Conservation (phyloP, 1,140 invertebrate genomes). For the Danaus melanippus region DNA sequence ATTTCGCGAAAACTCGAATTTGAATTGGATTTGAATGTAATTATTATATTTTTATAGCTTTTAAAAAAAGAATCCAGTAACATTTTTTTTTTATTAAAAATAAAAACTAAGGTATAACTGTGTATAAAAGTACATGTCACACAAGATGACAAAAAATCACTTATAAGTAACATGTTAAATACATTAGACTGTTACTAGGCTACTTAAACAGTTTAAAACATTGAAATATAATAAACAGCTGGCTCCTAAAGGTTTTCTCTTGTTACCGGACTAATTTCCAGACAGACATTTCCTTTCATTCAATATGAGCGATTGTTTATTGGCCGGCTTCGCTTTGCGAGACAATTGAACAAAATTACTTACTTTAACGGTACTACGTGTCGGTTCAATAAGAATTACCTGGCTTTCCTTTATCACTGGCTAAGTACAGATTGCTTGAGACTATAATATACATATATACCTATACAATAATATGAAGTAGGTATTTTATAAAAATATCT, state of each 20-base stretch:
- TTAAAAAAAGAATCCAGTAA: too few species aligned
- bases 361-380: conserved; percentile 53
- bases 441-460: too few species aligned
- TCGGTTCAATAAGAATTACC: conserved; percentile 27
- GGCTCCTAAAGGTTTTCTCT: conserved; percentile 63
- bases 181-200: conserved; percentile 42
- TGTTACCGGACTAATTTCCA: conserved; percentile 64
- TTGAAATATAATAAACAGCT: conserved; percentile 62
- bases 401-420: conserved; percentile 18
- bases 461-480: too few species aligned
- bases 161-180: conserved; percentile 38
- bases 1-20: conserved; percentile 2
- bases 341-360: conserved; percentile 64
- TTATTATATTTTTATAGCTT: too few species aligned
- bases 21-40: too few species aligned
- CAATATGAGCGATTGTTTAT: conserved; percentile 69
- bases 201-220: conserved; percentile 48
- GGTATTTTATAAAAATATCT: too few species aligned
- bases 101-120: too few species aligned
- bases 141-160: too few species aligned
- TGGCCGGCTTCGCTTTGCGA: conserved; percentile 46
- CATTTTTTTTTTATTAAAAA: too few species aligned
- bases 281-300: conserved; percentile 69
- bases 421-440: conserved; percentile 1
- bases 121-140: too few species aligned